Percentiles rank a stretch among this genome's conserved stretches.
phyloP scores from a whole-genome alignment of 1,140 invertebrate genomes.

The Platyscapa corneri region DNA sequence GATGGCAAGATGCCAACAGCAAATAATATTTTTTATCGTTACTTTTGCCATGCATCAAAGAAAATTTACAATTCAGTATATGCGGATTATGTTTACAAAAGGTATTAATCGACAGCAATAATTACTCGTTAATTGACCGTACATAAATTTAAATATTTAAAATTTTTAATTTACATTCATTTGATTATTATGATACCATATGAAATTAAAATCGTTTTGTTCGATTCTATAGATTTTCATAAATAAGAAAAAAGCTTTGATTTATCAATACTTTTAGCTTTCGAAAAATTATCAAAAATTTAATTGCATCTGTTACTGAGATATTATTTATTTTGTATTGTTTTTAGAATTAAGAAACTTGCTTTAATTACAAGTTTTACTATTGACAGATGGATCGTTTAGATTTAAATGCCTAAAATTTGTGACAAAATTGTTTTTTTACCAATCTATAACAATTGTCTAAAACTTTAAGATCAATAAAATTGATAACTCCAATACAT shows the following conservation, averaged over 20 bases:
- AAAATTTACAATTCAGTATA: neutral
- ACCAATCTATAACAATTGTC: too few relatives aligned
- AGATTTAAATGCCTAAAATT: too few relatives aligned
- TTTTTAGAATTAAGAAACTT: too few relatives aligned
- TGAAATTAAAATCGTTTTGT: neutral
- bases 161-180: neutral
- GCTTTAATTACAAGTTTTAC: too few relatives aligned
- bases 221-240: neutral
- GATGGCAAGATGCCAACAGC: conserved; percentile 36
- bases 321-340: too few relatives aligned
- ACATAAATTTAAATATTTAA: neutral
- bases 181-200: neutral
- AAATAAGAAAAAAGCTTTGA: neutral
- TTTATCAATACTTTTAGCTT: too few relatives aligned
- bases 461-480: too few relatives aligned
- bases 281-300: too few relatives aligned
- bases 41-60: neutral
- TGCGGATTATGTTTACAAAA: neutral
- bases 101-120: neutral
- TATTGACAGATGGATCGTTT: too few relatives aligned
- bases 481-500: too few relatives aligned
- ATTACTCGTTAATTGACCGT: neutral
- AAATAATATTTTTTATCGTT: conserved; percentile 22
- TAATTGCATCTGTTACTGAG: too few relatives aligned
- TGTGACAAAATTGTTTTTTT: too few relatives aligned